A percentile compares a stretch with the other conserved stretches of the same genome.
phyloP scores from a whole-genome alignment of 2,113 vertebrate species.

The Butorides virescens region DNA sequence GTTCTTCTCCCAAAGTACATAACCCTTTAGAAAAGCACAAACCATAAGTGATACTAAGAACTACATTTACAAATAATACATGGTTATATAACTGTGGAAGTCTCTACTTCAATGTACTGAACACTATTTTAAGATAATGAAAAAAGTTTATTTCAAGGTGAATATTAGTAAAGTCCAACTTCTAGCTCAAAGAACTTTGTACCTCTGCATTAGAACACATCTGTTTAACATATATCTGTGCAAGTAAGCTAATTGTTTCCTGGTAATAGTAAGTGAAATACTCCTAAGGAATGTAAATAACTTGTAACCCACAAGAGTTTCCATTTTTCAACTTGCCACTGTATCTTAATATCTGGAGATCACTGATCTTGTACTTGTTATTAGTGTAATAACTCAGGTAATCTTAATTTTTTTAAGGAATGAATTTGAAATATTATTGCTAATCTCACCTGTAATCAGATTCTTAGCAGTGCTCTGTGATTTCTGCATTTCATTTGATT shows the following conservation, averaged over 20 bases:
- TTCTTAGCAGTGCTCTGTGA: conserved; percentile 91
- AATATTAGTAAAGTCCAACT: background rate
- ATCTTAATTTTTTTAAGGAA: background rate
- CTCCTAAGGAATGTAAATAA: background rate
- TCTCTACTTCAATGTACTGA: background rate
- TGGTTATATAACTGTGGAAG: background rate
- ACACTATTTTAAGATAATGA: background rate
- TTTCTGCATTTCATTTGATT: conserved; percentile 94
- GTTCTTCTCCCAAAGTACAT: background rate
- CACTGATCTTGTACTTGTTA: background rate
- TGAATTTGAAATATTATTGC: background rate
- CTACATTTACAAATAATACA: background rate
- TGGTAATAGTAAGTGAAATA: background rate
- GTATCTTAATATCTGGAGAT: background rate
- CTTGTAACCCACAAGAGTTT: background rate
- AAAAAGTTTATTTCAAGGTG: background rate
- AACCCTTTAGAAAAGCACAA: background rate
- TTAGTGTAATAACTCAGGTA: background rate
- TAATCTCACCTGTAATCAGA: conserved; percentile 83
- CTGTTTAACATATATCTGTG: background rate
- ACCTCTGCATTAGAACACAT: background rate
- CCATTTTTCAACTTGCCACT: background rate
- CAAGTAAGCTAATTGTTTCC: background rate
- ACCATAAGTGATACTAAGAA: background rate
- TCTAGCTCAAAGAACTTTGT: background rate